Conservation (phyloP, 2,888 invertebrate species). For the Elmis aenea region DNA sequence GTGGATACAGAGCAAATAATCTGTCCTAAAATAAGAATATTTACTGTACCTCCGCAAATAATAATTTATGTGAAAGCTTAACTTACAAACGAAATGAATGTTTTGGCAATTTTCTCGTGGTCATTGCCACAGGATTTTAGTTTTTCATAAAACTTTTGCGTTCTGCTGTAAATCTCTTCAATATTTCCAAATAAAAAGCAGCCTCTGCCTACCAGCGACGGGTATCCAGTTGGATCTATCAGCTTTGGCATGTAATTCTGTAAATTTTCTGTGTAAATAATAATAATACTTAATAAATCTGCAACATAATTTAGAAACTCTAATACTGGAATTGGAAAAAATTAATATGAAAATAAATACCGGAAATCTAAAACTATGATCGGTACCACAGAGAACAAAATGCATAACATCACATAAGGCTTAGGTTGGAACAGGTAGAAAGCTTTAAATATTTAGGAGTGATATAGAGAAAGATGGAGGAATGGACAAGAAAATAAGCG, state of each 20-base stretch:
- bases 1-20: conserved; percentile 39
- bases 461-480: too few relatives aligned
- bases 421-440: too few relatives aligned
- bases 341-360: too few relatives aligned
- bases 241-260: conserved; percentile 38
- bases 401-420: too few relatives aligned
- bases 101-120: conserved; percentile 30
- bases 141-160: conserved; percentile 30
- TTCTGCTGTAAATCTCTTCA: conserved; percentile 29
- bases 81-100: conserved; percentile 37
- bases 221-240: conserved; percentile 21
- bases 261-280: conserved; percentile 17
- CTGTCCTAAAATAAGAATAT: conserved; percentile 33
- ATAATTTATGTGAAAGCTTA: too few relatives aligned
- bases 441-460: too few relatives aligned
- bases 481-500: too few relatives aligned
- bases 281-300: conserved; percentile 3
- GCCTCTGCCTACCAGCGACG: conserved; percentile 18
- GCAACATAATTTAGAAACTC: neutral
- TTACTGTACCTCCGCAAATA: too few relatives aligned
- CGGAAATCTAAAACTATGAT: too few relatives aligned
- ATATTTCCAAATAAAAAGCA: conserved; percentile 37
- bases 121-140: conserved; percentile 27
- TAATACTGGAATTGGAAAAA: too few relatives aligned
- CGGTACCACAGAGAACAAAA: too few relatives aligned